Conservation (phyloP, 2,113 vertebrate species). For the Verasper variegatus region DNA sequence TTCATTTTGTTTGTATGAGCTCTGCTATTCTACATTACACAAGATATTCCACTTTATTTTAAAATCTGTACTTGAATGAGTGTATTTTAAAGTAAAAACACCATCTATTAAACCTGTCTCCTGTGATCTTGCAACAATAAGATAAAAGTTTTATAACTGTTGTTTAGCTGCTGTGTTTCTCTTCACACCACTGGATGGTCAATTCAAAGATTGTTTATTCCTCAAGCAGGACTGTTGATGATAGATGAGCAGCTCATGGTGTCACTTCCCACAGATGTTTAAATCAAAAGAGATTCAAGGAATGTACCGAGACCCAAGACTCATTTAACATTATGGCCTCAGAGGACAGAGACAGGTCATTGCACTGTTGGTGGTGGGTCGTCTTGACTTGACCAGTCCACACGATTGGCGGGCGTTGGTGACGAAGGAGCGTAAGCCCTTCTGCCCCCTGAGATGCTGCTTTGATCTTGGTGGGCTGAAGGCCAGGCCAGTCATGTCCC, state of each 20-base stretch:
- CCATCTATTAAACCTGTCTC: neutral
- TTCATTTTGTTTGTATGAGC: conserved; percentile 16
- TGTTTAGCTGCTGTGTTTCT: conserved; percentile 8
- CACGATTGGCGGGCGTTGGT: conserved; percentile 24
- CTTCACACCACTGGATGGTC: neutral
- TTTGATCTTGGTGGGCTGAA: conserved; percentile 47
- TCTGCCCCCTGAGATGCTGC: conserved; percentile 26
- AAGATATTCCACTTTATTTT: conserved; percentile 24
- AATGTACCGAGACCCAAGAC: neutral
- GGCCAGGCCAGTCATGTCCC: conserved; percentile 50
- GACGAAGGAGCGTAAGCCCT: conserved; percentile 20
- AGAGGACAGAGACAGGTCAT: conserved; percentile 10
- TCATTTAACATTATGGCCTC: neutral
- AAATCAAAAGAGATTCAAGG: neutral
- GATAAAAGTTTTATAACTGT: conserved; percentile 11
- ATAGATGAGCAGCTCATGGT: neutral
- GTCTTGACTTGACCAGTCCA: conserved; percentile 13
- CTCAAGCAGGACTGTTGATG: neutral
- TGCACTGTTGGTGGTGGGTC: neutral
- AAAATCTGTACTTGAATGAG: conserved; percentile 21
- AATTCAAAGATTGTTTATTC: neutral
- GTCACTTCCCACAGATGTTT: neutral
- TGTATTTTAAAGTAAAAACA: conserved; percentile 41
- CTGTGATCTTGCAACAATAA: conserved; percentile 10
- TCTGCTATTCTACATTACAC: conserved; percentile 31